Conservation (phyloP, 2,797 vertebrate species). For the Clarias platycephalus region DNA sequence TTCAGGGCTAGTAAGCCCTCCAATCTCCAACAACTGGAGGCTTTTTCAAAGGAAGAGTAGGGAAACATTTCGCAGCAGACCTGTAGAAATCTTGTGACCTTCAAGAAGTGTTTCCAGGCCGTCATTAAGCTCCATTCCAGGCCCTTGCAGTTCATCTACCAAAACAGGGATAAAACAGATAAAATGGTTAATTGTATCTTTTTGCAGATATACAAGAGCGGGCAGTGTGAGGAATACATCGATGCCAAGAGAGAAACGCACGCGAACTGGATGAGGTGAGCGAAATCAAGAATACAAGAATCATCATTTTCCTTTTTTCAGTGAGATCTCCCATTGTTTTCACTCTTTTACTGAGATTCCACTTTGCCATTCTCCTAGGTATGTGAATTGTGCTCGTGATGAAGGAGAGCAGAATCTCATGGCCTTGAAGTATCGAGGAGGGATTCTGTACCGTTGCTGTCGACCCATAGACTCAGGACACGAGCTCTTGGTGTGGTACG, state of each 20-base stretch:
- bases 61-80: no score
- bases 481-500: not conserved
- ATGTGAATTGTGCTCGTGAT: constrained; percentile 29
- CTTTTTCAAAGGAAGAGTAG: no score
- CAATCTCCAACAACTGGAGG: no score
- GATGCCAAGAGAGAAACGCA: constrained; percentile 16
- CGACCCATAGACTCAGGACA: not conserved
- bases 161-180: no score
- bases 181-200: not conserved
- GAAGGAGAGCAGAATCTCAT: constrained; percentile 69
- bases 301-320: not conserved
- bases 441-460: constrained; percentile 66
- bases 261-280: constrained; percentile 69
- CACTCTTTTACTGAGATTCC: not conserved
- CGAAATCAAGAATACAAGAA: constrained; percentile 9
- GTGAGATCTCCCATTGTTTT: not conserved
- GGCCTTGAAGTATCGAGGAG: constrained; percentile 65
- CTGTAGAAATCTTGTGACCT: no score
- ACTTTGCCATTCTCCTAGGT: not conserved
- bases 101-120: no score
- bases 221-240: constrained; percentile 24
- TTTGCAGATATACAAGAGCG: constrained; percentile 63
- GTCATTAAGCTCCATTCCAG: no score
- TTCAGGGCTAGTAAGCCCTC: no score
- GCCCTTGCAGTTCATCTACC: no score